phyloP scores from a whole-genome alignment of 2,888 invertebrate genomes.

The Invenusta paracnida region DNA sequence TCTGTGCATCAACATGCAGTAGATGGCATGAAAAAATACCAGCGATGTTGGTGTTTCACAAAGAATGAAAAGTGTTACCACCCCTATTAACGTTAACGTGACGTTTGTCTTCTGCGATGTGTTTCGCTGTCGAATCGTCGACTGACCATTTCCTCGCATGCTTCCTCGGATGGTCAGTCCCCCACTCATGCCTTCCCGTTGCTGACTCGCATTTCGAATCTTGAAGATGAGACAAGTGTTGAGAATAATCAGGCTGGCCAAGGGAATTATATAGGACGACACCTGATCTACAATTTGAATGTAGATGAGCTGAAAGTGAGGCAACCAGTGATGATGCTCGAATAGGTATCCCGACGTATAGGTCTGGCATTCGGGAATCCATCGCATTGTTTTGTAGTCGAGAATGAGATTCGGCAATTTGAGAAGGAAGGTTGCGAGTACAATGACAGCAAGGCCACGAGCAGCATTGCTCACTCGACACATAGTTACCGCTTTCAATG shows the following conservation, averaged over 20 bases:
- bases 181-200: too few relatives aligned
- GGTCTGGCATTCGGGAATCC: neutral
- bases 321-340: neutral
- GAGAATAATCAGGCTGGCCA: neutral
- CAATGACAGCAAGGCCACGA: neutral
- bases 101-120: too few relatives aligned
- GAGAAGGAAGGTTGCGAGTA: neutral
- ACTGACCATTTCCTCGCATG: too few relatives aligned
- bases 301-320: neutral
- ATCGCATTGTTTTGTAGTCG: neutral
- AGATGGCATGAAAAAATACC: neutral
- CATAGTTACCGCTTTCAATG: neutral
- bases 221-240: conserved; percentile 1
- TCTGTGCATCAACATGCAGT: too few relatives aligned
- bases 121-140: too few relatives aligned
- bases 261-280: neutral
- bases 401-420: neutral
- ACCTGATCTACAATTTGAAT: neutral
- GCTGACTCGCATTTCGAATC: too few relatives aligned
- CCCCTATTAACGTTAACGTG: neutral
- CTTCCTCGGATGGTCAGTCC: too few relatives aligned
- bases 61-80: neutral
- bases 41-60: neutral
- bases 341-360: neutral
- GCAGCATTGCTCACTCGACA: neutral